These are phyloP conservation scores for Myripristis jacobus DNA, from an alignment of 2,797 vertebrate genomes.

Conservation along the genomic window DNA sequence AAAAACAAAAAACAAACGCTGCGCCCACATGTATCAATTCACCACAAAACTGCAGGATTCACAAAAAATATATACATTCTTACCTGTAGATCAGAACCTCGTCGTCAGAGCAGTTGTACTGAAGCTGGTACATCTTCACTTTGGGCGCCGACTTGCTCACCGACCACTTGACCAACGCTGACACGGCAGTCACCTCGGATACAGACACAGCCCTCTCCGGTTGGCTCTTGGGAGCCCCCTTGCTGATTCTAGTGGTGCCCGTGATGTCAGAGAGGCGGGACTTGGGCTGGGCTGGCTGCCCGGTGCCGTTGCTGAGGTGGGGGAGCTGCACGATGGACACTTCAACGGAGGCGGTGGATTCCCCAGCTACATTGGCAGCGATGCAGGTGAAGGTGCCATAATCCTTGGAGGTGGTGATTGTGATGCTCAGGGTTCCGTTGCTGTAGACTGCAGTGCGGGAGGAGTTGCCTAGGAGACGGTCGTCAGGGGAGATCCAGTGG, in stretches of 20 bases:
- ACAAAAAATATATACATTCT: constrained; percentile 22
- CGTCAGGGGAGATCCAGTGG: constrained; percentile 94
- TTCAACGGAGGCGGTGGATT: constrained; percentile 91
- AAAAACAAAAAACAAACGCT: too few species aligned
- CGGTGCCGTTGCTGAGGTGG: constrained; percentile 90
- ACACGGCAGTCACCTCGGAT: constrained; percentile 91
- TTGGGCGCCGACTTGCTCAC: constrained; percentile 91
- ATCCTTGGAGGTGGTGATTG: constrained; percentile 93
- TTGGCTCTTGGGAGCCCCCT: constrained; percentile 83
- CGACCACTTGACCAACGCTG: constrained; percentile 92
- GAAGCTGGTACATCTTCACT: constrained; percentile 97
- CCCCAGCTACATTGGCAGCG: constrained; percentile 92
- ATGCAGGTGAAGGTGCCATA: constrained; percentile 95
- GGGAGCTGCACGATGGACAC: constrained; percentile 93
- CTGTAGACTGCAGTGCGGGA: constrained; percentile 87
- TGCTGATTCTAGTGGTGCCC: constrained; percentile 86
- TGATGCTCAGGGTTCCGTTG: constrained; percentile 93
- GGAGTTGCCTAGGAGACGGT: constrained; percentile 89
- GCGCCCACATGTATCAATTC: neutral
- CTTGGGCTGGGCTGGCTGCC: constrained; percentile 84
- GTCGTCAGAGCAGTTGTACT: constrained; percentile 96
- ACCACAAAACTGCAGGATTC: neutral
- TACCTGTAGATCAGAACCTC: constrained; percentile 98
- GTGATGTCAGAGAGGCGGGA: constrained; percentile 94
- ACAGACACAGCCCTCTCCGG: constrained; percentile 88